Evolutionary conservation across 2,888 invertebrate genomes (phyloP), one percentile per base, ranked within the genome.

Genomic region (Chaitophorus viminalis): DNA sequence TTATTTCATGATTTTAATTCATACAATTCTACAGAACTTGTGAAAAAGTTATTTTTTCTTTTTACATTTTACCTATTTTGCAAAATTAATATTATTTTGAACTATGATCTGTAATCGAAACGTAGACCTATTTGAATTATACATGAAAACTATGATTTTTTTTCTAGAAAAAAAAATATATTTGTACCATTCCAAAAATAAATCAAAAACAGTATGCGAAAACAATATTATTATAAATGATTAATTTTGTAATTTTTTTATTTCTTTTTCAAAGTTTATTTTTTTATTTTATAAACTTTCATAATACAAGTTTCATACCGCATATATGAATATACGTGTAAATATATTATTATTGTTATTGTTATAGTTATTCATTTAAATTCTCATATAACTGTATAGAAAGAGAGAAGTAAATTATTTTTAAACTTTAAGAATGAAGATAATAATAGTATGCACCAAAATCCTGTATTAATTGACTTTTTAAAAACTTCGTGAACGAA

Each of bases 391-490:
- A 36, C 14, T 39, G 8, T 52, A 46, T 14, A 46, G 6, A 3
- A 4, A 46, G 18, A 31, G 25, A 9, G 17, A 17, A n/a, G 39
- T 76, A 68, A 77, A 77, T 54, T 52, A 70, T 86, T 86, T 78
- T 78, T 6, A 21, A 68, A 85, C 68, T 68, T 31, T 3, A 17
- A 31, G 72, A 8, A 39, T n/a, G 60, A 75, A 39, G 60, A 75
- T 78, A 86, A 52, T 78, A 33, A 65, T 31, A 60, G 29, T 8
- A 9, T 52, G 29, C 52, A 29, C 52, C 39, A 9, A 78, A 86
- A 86, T 78, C 70, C 39, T 14, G 60, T 65, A 70, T 78, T 86
- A 86, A 86, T 78, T 70, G 78, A 78, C 70, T 78, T 86, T 77
- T 76, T 29, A 31, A 84, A 83, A 78, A 86, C 85, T 86, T 86